Percentiles rank a stretch among this genome's conserved stretches.
These are phyloP conservation scores for Dinocampus coccinellae DNA, from an alignment of 2,888 invertebrate species.

Conservation along the genomic window DNA sequence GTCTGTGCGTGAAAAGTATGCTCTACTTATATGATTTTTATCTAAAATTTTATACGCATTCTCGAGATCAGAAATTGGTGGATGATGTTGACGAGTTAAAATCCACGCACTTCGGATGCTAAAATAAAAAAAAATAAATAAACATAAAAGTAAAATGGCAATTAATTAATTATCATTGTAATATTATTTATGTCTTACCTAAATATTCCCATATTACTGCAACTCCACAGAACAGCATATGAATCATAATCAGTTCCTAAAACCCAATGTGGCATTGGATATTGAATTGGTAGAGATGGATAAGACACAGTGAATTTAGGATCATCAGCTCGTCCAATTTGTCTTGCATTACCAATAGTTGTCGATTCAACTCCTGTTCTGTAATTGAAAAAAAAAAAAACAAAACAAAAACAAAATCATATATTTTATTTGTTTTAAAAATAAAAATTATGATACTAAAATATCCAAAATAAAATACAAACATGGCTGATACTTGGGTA, in stretches of 20 bases:
- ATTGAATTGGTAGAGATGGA: conserved; percentile 74
- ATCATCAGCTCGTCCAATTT: conserved; percentile 71
- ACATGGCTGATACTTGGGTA: conserved; percentile 70
- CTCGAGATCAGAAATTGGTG: conserved; percentile 73
- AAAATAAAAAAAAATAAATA: conserved; percentile 6
- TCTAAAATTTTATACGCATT: conserved; percentile 74
- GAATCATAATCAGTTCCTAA: conserved; percentile 76
- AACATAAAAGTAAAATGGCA: neutral
- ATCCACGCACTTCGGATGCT: conserved; percentile 74
- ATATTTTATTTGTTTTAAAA: neutral
- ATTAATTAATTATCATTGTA: neutral
- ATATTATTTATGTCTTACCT: conserved; percentile 59
- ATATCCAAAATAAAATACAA: conserved; percentile 54
- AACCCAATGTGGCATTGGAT: conserved; percentile 75
- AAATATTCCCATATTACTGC: conserved; percentile 72
- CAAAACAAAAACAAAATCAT: neutral
- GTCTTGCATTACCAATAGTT: conserved; percentile 74
- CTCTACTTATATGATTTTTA: conserved; percentile 73
- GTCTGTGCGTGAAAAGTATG: conserved; percentile 75
- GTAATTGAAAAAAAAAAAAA: conserved; percentile 44
- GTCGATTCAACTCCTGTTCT: conserved; percentile 73
- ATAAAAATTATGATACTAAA: conserved; percentile 2
- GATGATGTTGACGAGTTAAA: conserved; percentile 75
- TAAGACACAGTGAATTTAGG: conserved; percentile 76
- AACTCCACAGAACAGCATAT: conserved; percentile 77